These are phyloP conservation scores for Phoebastria nigripes DNA, from an alignment of 2,797 vertebrate genomes.

Conservation along the genomic window DNA sequence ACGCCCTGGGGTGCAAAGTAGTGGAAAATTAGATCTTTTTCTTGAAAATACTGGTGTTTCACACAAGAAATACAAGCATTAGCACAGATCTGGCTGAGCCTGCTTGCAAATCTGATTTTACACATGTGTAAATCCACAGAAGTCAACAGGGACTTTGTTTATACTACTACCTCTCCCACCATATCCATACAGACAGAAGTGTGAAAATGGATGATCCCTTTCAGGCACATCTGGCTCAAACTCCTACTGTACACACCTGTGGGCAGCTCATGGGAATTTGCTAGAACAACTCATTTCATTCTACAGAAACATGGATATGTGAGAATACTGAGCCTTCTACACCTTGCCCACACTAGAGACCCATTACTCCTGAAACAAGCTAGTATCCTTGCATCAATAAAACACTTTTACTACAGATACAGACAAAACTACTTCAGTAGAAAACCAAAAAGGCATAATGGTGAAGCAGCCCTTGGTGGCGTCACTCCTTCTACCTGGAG, in stretches of 20 bases:
- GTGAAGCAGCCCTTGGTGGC: background rate
- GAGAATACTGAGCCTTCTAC: background rate
- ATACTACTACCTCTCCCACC: background rate
- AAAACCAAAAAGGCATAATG: background rate
- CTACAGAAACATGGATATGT: background rate
- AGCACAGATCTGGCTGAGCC: background rate
- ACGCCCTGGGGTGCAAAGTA: background rate
- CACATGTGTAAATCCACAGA: background rate
- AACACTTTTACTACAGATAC: background rate
- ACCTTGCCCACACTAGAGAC: background rate
- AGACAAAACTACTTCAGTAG: background rate
- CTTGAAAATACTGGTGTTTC: background rate
- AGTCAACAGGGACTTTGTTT: background rate
- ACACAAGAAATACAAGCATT: background rate
- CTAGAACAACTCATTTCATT: background rate
- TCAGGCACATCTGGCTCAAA: background rate
- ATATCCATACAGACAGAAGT: background rate
- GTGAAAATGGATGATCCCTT: background rate
- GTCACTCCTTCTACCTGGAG: background rate
- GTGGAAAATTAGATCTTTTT: background rate
- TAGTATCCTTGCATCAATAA: background rate
- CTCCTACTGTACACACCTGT: background rate
- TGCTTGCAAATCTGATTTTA: background rate
- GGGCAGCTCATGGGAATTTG: background rate
- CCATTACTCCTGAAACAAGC: background rate